Conservation (phyloP, 2,888 invertebrate genomes). For the Argyresthia albistria region DNA sequence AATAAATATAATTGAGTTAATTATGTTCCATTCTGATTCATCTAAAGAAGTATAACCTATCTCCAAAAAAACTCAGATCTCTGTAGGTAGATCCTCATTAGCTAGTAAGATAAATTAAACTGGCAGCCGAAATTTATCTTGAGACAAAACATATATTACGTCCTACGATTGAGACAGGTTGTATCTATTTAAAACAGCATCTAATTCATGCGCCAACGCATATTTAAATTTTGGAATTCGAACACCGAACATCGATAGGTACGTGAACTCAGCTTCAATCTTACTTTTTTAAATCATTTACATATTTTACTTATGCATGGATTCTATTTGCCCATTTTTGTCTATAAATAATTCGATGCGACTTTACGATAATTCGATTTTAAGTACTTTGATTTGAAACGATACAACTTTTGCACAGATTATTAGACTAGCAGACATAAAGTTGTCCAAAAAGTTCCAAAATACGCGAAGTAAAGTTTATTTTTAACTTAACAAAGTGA, state of each 20-base stretch:
- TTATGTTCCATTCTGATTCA: no score
- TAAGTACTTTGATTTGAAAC: conserved; percentile 31
- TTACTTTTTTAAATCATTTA: conserved; percentile 35
- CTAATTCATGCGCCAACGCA: conserved; percentile 60
- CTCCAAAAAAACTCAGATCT: no score
- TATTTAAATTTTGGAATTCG: conserved; percentile 45
- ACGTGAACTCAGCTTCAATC: not conserved
- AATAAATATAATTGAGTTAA: no score
- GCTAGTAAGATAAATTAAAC: conserved; percentile 32
- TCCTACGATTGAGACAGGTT: conserved; percentile 54
- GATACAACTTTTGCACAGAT: conserved; percentile 44
- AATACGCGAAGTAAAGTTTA: not conserved
- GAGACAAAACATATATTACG: conserved; percentile 52
- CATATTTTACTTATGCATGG: conserved; percentile 32
- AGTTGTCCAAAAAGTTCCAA: conserved; percentile 32
- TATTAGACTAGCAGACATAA: conserved; percentile 47
- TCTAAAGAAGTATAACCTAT: no score
- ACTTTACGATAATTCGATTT: conserved; percentile 45
- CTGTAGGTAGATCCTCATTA: conserved; percentile 31
- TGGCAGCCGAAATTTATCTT: conserved; percentile 33
- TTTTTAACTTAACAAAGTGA: no score
- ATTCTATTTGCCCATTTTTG: conserved; percentile 47
- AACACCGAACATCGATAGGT: conserved; percentile 36
- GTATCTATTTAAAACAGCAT: conserved; percentile 49
- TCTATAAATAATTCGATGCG: conserved; percentile 43